Evolutionary conservation across 2,888 invertebrate species (phyloP), one percentile per base, ranked within the genome.

Genomic region (Axea sp.): DNA sequence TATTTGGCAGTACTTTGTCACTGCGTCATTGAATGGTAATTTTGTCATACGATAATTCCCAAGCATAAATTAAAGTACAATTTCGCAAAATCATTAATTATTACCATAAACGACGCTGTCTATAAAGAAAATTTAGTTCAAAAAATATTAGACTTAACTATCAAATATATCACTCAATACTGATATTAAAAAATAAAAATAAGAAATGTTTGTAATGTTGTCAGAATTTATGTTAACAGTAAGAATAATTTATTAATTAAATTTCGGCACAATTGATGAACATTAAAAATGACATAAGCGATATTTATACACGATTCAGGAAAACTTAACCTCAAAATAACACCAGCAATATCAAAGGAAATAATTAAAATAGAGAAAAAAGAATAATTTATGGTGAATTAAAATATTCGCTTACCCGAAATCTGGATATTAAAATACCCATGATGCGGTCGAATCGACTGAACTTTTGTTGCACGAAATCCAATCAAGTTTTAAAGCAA

Each of bases 11-110:
- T 11, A 28, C 33, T 41, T 59, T 51, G 31, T 57, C 55, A 59
- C 73, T 65, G 75, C 73, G 72, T 78, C 80, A 83, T 81, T 82
- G 79, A 82, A 84, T 83, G 81, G 60, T 81, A 81, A 84, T 84
- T 75, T 76, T 55, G 77, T 78, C 69, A 55, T 64, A 73, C 57
- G 62, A 57, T 69, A 73, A 78, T 77, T 45, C 62, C 55, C 14
- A 35, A 15, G 80, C 69, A 83, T 84, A 77, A 76, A 83, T 82
- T 80, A 82, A 60, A 45, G 19, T 4, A 53, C 75, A 78, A 79
- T 82, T 81, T 78, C 68, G 77, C 78, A 74, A 76, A 79, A 80
- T 82, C 78, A 82, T 43, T 62, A 57, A 64, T 47, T 57, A 71
- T 71, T 71, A 64, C 24, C 71, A 71, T 71, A 71, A 55, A 5